Base-by-base conservation (phyloP, 2,797 vertebrate genomes). In the Anguilla megastoma region DNA sequence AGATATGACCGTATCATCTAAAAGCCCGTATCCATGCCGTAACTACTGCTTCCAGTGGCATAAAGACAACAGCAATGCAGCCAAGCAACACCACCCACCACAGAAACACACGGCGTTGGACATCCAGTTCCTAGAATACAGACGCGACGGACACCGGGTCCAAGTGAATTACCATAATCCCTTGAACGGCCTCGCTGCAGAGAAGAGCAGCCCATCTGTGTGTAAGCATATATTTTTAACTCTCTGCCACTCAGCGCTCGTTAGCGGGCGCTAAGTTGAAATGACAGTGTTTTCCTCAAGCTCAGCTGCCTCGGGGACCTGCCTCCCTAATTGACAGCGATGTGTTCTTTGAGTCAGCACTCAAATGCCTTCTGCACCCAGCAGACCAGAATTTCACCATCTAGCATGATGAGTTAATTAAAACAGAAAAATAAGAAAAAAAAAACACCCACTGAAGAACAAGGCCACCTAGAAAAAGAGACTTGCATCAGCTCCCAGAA, bases 241-340 rank as follows among this genome's bases (percentile, higher is more conserved):
- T 91, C 92, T 90, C 92, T 92, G 92, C 94, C 94, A 94, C 90
- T 94, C 92, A 90, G 88, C 80, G 90, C 88, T 90, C 92, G 94
- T 94, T 95, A 93, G 92, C 91, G 91, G 90, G 92, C 90, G 95
- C 94, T 94, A 93, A 95, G 93, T 90, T 7, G 41, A 92, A 94
- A 94, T 93, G 93, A 94, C 95, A 95, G 92, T 92, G 92, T 94
- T 95, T 94, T 92, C 91, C 91, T 92, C 91, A 92, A 93, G 93
- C 93, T 48, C 90, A 89, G 94, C 90, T 89, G 94, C 95, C 93
- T 90, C 90, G 84, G 93, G 94, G 94, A 95, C 88, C 87, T 2
- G 10, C 90, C 91, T 92, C 92, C 90, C 92, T 96, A 96, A 96
- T 95, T 95, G 95, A 95, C 95, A 95, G 94, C 95, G 95, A 96